These are phyloP conservation scores for Eilema caniola DNA, from an alignment of 2,888 invertebrate species.

Conservation along the genomic window DNA sequence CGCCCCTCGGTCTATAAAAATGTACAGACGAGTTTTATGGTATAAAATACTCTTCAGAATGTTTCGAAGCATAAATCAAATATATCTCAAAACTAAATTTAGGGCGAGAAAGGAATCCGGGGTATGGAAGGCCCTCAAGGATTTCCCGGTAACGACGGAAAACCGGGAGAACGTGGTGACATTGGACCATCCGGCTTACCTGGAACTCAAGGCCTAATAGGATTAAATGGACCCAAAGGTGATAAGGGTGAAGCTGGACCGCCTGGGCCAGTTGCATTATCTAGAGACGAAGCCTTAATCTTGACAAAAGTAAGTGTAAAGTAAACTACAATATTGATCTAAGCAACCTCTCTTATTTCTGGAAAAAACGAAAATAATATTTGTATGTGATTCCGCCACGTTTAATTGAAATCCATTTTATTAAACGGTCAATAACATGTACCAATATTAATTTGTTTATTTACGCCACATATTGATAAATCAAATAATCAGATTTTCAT, in stretches of 20 bases:
- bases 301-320: conserved; percentile 81
- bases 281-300: conserved; percentile 87
- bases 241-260: conserved; percentile 91
- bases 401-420: too few species aligned
- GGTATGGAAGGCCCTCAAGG: conserved; percentile 90
- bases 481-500: neutral
- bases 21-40: conserved; percentile 1
- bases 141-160: conserved; percentile 89
- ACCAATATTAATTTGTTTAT: too few species aligned
- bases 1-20: neutral
- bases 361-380: neutral
- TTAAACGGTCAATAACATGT: too few species aligned
- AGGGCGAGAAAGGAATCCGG: conserved; percentile 89
- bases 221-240: conserved; percentile 89
- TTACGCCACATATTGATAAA: neutral
- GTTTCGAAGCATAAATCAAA: neutral
- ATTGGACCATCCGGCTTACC: conserved; percentile 90
- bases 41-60: neutral
- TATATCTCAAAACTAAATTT: conserved; percentile 13
- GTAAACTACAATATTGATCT: too few species aligned
- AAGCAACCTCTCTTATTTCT: too few species aligned
- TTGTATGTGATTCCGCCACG: too few species aligned
- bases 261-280: conserved; percentile 88
- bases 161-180: conserved; percentile 89
- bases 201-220: conserved; percentile 90